These are phyloP conservation scores for Trachelus stipa DNA, from an alignment of 2,888 invertebrate genomes.

Conservation along the genomic window DNA sequence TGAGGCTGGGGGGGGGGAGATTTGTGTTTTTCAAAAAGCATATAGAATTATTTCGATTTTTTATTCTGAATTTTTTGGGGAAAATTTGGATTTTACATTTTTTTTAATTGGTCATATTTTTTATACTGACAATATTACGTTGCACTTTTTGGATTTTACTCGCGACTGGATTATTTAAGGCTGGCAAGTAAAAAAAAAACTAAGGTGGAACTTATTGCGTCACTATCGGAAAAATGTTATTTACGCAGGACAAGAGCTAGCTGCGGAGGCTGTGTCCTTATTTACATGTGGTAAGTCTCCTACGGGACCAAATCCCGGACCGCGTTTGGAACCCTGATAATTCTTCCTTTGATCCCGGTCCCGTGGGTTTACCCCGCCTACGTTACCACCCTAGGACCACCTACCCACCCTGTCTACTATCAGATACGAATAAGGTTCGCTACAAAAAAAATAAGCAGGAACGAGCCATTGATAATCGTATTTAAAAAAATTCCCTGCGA, in stretches of 20 bases:
- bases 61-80: too few relatives aligned
- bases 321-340: slow-evolving; percentile 64
- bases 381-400: slow-evolving; percentile 27
- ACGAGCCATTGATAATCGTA: neutral
- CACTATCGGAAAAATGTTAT: slow-evolving; percentile 66
- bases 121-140: too few relatives aligned
- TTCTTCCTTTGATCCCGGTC: slow-evolving; percentile 67
- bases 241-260: slow-evolving; percentile 58
- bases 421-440: slow-evolving; percentile 47
- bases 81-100: too few relatives aligned
- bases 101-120: too few relatives aligned
- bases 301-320: slow-evolving; percentile 66
- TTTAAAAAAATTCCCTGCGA: neutral
- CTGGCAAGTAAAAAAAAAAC: neutral
- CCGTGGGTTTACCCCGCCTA: slow-evolving; percentile 50
- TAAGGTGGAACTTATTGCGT: slow-evolving; percentile 42
- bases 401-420: slow-evolving; percentile 28
- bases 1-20: slow-evolving; percentile 1
- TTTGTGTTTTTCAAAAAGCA: neutral
- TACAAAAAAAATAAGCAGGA: slow-evolving; percentile 36
- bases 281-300: slow-evolving; percentile 68
- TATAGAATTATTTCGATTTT: too few relatives aligned
- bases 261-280: slow-evolving; percentile 62
- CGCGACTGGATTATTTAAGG: neutral
- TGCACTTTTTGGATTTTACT: neutral